Conservation (phyloP, 2,888 invertebrate genomes). For the Metellina segmentata region DNA sequence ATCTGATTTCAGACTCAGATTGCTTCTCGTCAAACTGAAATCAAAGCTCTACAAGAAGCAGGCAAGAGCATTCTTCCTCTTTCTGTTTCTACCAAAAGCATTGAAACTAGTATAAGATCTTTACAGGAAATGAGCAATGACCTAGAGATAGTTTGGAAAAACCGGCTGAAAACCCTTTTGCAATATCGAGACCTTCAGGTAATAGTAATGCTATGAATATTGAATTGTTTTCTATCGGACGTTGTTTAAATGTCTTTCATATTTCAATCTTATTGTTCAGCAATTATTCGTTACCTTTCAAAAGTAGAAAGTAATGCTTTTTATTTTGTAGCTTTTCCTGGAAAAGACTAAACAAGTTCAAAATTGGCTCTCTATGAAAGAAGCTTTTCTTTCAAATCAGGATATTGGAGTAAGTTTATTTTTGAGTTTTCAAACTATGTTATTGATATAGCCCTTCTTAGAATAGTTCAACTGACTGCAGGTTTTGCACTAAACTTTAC, state of each 20-base stretch:
- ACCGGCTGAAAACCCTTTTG: conserved; percentile 39
- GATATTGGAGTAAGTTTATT: conserved; percentile 87
- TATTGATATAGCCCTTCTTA: too few relatives aligned
- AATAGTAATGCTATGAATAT: neutral
- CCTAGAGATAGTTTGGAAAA: conserved; percentile 47
- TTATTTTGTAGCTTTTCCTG: conserved; percentile 85
- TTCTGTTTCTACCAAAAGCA: neutral
- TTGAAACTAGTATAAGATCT: conserved; percentile 34
- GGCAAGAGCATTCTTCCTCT: conserved; percentile 31
- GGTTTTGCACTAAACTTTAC: too few relatives aligned
- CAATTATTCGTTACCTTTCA: neutral
- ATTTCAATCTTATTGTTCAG: neutral
- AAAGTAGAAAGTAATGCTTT: neutral
- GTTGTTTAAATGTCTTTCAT: neutral
- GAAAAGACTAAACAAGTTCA: conserved; percentile 94
- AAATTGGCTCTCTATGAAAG: conserved; percentile 95
- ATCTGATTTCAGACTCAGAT: conserved; percentile 51
- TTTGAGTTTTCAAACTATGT: too few relatives aligned
- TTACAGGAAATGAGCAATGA: conserved; percentile 35
- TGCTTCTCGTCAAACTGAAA: conserved; percentile 45
- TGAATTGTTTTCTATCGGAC: neutral
- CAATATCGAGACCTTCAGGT: conserved; percentile 64
- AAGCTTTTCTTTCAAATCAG: conserved; percentile 97
- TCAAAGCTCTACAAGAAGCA: conserved; percentile 43
- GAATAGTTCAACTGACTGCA: too few relatives aligned